These are phyloP conservation scores for Scolanthus callimorphus DNA, from an alignment of 92 coral and sea anemone species.

Conservation along the genomic window DNA sequence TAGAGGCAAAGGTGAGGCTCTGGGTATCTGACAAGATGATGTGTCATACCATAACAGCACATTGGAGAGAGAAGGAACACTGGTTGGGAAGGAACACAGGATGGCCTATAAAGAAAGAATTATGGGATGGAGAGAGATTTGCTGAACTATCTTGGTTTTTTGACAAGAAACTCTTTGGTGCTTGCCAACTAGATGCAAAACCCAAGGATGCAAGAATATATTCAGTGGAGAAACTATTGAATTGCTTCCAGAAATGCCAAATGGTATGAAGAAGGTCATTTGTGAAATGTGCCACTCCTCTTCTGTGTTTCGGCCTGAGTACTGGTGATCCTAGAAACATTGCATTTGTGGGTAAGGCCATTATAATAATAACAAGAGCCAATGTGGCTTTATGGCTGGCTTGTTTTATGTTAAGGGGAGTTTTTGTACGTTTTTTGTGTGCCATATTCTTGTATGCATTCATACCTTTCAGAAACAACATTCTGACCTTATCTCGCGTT, in stretches of 20 bases:
- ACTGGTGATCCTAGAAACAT: slow-evolving; percentile 53
- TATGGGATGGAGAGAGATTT: slow-evolving; percentile 45
- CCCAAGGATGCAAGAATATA: slow-evolving; percentile 14
- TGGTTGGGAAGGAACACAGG: too few species aligned
- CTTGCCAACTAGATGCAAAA: slow-evolving; percentile 12
- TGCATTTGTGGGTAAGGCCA: slow-evolving; percentile 34
- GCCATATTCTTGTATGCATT: too few species aligned
- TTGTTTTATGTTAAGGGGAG: too few species aligned
- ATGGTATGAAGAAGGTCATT: slow-evolving; percentile 26
- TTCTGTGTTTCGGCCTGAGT: slow-evolving; percentile 34
- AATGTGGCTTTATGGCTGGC: too few species aligned
- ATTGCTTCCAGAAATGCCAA: slow-evolving; percentile 18
- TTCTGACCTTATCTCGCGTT: too few species aligned
- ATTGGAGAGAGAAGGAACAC: background rate
- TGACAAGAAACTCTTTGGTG: background rate
- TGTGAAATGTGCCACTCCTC: slow-evolving; percentile 33
- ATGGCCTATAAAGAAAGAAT: slow-evolving; percentile 29
- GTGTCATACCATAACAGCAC: background rate
- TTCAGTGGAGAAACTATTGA: slow-evolving; percentile 16
- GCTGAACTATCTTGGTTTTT: slow-evolving; percentile 37
- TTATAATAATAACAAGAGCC: too few species aligned
- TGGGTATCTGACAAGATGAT: slow-evolving; percentile 5
- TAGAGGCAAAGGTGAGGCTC: slow-evolving; percentile 4
- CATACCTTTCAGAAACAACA: too few species aligned
- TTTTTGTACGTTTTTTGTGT: too few species aligned